Evolutionary conservation across 2,797 vertebrate species (phyloP).

Genomic region (Enteromius fasciolatus): DNA sequence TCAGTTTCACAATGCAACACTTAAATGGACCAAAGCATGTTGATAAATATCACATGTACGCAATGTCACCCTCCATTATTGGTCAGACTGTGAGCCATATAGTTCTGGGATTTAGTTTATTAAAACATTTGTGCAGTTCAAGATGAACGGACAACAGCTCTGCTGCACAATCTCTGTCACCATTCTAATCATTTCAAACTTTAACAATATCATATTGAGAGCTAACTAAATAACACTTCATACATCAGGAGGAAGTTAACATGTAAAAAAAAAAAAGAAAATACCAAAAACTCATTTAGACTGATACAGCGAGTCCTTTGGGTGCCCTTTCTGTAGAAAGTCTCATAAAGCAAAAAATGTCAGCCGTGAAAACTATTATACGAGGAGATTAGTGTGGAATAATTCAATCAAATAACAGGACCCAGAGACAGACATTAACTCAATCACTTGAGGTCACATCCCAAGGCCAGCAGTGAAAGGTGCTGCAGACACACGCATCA

Average conservation of each 20-base stretch:
- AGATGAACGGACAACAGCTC: neutral
- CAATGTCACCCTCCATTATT: neutral
- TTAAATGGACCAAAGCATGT: neutral
- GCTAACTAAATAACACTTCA: neutral
- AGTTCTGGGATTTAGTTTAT: neutral
- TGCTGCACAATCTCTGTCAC: neutral
- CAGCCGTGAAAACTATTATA: neutral
- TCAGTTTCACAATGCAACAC: neutral
- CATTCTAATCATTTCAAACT: neutral
- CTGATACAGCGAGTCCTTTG: neutral
- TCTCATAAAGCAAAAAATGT: conserved; percentile 27
- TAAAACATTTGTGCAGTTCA: neutral
- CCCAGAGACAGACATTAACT: conserved; percentile 21
- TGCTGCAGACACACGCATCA: conserved; percentile 35
- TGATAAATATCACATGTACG: neutral
- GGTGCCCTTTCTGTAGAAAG: neutral
- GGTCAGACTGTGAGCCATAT: neutral
- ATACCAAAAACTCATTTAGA: conserved; percentile 15
- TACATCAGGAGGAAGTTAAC: neutral
- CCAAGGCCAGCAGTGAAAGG: conserved; percentile 45
- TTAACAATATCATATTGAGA: neutral
- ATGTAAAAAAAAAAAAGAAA: neutral
- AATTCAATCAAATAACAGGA: conserved; percentile 29
- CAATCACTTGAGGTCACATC: conserved; percentile 46
- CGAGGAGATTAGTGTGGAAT: conserved; percentile 11